Base-by-base conservation (phyloP, 2,797 vertebrate species). In the Remorina albescens region DNA sequence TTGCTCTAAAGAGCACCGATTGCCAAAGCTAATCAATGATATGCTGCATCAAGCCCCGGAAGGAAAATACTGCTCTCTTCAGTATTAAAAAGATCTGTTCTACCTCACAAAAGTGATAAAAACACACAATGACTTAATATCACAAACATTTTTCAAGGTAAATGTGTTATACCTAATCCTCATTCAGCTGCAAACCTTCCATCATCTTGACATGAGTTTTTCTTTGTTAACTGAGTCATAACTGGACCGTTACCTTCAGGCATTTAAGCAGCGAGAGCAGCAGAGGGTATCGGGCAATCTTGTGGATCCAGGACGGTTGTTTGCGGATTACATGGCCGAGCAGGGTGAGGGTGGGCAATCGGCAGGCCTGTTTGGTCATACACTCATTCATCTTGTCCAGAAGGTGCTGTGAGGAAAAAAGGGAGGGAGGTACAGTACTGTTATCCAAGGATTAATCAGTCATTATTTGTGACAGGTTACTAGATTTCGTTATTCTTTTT, bases 261-360 rank as follows among this genome's bases (percentile, higher is more conserved):
- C 97, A 99, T 94, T 97, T 99, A 56, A 99, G 95, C 74, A 99
- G 94, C 25, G 97, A 97, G 81, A 96, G 95, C 59, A 99, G 93
- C 87, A 99, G 95, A 75, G 98, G 96, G 80, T 97, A 96, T 84
- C 97, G 96, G 54, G 97, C 95, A 25, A 99, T 96, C 91, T 99
- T 99, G 87, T 99, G 98, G 91, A 98, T 99, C 98, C 98, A 99
- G 71, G 98, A 96, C 4, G 98, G 98, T 92, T 99, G 98, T 85
- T 96, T 95, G 72, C 97, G 95, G 81, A 99, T 94, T 46, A 99
- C 97, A 0, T 99, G 97, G 30, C 98, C 98, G 74, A 99, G 94
- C 50, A 99, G 91, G 6, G 95, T 96, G 85, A 99, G 96, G 46
- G 95, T 95, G 88, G 96, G 93, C 87, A 99, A 93, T 67, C 98